phyloP scores from a whole-genome alignment of 37 sponge, comb jelly and placozoan genomes.

The Dysidea cf. avara region DNA sequence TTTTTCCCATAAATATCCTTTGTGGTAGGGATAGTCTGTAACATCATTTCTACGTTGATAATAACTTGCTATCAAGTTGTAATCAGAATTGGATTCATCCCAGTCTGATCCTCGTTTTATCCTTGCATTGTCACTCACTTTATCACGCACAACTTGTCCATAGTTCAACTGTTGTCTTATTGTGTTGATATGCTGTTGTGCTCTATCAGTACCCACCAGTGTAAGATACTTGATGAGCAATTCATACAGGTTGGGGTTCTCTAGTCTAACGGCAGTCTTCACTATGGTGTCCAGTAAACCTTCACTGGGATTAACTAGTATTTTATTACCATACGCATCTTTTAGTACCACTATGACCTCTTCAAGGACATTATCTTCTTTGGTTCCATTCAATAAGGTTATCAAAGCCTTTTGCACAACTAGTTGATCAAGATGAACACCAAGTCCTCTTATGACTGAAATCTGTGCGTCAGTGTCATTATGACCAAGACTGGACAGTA shows the following conservation, averaged over 20 bases:
- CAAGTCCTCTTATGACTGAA: conserved; percentile 26
- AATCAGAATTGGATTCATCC: conserved; percentile 28
- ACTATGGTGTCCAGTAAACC: background rate
- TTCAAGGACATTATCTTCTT: background rate
- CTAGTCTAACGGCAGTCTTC: background rate
- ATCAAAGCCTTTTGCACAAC: no score
- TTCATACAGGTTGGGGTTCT: no score
- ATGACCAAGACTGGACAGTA: no score
- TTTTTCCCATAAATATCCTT: conserved; percentile 53
- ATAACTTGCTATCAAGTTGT: conserved; percentile 37
- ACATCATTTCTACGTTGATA: conserved; percentile 27
- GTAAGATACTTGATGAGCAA: conserved; percentile 12
- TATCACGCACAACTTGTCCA: background rate
- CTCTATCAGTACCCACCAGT: no score
- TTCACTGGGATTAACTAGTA: background rate
- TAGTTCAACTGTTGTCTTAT: background rate
- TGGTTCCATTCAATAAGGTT: background rate
- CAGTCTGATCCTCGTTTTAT: no score
- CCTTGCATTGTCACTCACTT: background rate
- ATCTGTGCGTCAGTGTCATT: conserved; percentile 33
- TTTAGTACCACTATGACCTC: no score
- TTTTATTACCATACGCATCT: background rate
- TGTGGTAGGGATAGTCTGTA: conserved; percentile 34
- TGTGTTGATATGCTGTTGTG: no score
- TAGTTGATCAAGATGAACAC: no score